Conservation (phyloP, 2,888 invertebrate species). For the Cataglyphis rosenhaueri region DNA sequence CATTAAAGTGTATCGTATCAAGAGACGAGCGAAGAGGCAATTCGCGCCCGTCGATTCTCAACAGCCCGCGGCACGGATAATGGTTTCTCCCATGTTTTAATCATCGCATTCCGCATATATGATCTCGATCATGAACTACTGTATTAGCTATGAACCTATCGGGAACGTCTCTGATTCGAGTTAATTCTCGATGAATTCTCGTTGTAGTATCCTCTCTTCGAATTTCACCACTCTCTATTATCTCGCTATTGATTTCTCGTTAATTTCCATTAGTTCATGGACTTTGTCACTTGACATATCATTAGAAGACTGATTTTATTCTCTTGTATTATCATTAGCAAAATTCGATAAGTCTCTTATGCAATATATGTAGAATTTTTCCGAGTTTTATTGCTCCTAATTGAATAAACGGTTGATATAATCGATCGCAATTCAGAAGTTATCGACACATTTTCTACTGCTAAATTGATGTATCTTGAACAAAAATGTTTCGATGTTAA, state of each 20-base stretch:
- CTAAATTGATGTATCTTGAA: background rate
- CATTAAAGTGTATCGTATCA: conserved; percentile 37
- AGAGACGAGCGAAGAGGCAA: conserved; percentile 4
- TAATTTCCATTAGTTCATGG: background rate
- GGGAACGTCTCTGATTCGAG: background rate
- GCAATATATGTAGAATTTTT: background rate
- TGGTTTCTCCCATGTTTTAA: conserved; percentile 34
- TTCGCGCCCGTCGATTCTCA: background rate
- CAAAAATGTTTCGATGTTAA: background rate
- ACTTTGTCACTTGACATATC: background rate
- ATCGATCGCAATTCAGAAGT: background rate
- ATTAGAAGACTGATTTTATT: background rate
- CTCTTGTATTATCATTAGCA: background rate
- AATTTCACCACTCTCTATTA: conserved; percentile 2
- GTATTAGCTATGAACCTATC: conserved; percentile 8
- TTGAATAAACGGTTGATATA: background rate
- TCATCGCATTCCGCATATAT: conserved; percentile 31
- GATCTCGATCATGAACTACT: background rate
- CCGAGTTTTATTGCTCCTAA: background rate
- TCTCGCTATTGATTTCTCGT: background rate
- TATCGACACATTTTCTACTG: background rate
- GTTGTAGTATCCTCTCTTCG: background rate
- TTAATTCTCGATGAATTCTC: conserved; percentile 19
- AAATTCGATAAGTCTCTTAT: background rate
- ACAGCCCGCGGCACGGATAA: background rate